Conservation (phyloP, 1,140 invertebrate species). For the Drosophila littoralis region DNA sequence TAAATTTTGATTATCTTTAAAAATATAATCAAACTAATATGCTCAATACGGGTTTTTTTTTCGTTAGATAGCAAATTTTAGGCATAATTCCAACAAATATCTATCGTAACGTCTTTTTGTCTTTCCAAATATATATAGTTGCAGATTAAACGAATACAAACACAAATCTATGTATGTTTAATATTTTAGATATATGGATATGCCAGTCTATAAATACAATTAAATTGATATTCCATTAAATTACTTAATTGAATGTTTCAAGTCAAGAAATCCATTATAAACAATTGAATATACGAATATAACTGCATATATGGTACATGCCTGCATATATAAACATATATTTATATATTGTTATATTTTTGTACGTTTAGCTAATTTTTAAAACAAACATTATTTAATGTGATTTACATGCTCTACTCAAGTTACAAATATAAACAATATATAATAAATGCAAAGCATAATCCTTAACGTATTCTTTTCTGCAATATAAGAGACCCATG, state of each 20-base stretch:
- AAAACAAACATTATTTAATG: constrained; percentile 76
- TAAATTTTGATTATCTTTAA: not conserved
- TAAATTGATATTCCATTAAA: constrained; percentile 38
- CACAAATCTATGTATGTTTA: constrained; percentile 6
- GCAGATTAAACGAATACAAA: constrained; percentile 7
- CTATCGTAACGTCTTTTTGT: not conserved
- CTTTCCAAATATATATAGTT: constrained; percentile 36
- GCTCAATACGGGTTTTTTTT: constrained; percentile 26
- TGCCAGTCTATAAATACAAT: constrained; percentile 51
- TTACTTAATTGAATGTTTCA: constrained; percentile 39
- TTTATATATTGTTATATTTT: constrained; percentile 78
- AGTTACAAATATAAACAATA: constrained; percentile 72
- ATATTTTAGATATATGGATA: constrained; percentile 27
- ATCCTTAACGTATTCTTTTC: constrained; percentile 5
- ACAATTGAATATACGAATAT: constrained; percentile 65
- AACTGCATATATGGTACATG: constrained; percentile 41
- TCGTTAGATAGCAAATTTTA: constrained; percentile 23
- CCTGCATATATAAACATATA: constrained; percentile 43
- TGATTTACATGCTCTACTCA: constrained; percentile 77
- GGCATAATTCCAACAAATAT: not conserved
- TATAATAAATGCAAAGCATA: constrained; percentile 54
- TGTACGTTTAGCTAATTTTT: constrained; percentile 83
- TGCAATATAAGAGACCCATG: not conserved
- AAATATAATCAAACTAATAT: constrained; percentile 16
- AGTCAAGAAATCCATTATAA: constrained; percentile 38